These are phyloP conservation scores for Onychorhynchus coronatus DNA, from an alignment of 2,113 vertebrate genomes.

Conservation along the genomic window DNA sequence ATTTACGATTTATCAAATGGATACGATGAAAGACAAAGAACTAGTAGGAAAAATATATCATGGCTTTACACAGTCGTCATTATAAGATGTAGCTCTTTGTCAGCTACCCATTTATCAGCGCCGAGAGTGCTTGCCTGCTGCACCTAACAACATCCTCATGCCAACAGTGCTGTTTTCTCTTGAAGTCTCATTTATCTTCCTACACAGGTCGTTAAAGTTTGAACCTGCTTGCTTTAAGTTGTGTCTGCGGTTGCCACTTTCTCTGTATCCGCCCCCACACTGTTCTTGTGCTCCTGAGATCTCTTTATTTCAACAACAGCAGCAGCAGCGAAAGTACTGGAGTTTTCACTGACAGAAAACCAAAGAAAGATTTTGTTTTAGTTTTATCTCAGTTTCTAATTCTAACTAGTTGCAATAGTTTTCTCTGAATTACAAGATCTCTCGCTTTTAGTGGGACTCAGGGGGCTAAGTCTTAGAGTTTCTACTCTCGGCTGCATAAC, in stretches of 20 bases:
- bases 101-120: slow-evolving; percentile 16
- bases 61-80: background rate
- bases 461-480: background rate
- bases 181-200: slow-evolving; percentile 60
- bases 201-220: slow-evolving; percentile 39
- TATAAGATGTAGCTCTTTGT: slow-evolving; percentile 24
- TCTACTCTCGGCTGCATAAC: background rate
- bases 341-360: background rate
- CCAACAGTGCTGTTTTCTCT: slow-evolving; percentile 42
- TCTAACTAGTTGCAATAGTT: background rate
- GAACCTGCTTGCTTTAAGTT: slow-evolving; percentile 36
- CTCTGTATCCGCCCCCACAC: slow-evolving; percentile 32
- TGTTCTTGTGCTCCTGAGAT: slow-evolving; percentile 12
- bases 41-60: background rate
- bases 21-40: background rate
- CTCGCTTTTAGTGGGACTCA: background rate
- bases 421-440: background rate
- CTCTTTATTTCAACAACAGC: slow-evolving; percentile 6
- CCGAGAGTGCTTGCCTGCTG: background rate
- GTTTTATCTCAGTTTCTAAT: background rate
- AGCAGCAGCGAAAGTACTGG: background rate
- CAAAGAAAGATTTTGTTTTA: background rate
- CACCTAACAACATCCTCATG: slow-evolving; percentile 43
- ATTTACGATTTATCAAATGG: background rate
- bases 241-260: slow-evolving; percentile 12